phyloP scores from a whole-genome alignment of 2,888 invertebrate species.

The Nemurella pictetii region DNA sequence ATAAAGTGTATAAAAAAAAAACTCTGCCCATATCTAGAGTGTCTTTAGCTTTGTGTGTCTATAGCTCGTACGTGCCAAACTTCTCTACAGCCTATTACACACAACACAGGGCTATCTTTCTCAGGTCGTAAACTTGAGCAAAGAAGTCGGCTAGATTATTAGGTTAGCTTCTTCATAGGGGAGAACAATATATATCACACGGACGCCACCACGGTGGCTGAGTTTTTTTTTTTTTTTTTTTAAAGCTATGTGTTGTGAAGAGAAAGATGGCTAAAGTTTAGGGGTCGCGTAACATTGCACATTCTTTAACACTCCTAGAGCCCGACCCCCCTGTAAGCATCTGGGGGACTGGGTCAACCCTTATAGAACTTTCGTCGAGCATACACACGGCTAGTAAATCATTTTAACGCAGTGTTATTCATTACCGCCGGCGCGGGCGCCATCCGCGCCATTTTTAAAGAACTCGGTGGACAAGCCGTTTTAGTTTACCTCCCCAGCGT shows the following conservation, averaged over 20 bases:
- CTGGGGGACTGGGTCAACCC: conserved; percentile 32
- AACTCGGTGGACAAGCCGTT: not conserved
- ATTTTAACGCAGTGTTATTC: conserved; percentile 13
- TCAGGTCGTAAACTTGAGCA: conserved; percentile 23
- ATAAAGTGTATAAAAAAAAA: not conserved
- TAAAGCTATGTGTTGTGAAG: conserved; percentile 24
- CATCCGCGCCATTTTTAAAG: not conserved
- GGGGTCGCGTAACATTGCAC: conserved; percentile 28
- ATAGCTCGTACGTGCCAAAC: conserved; percentile 11
- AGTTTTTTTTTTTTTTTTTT: conserved; percentile 27
- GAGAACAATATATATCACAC: conserved; percentile 23
- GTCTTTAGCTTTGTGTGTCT: not conserved
- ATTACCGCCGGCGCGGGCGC: not conserved
- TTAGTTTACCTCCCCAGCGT: not conserved
- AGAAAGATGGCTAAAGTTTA: conserved; percentile 32
- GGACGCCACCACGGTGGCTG: not conserved
- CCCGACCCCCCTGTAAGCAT: conserved; percentile 7
- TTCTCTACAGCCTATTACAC: conserved; percentile 30
- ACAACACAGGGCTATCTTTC: conserved; percentile 16
- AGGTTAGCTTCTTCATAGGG: conserved; percentile 28
- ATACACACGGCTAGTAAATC: not conserved
- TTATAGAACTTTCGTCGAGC: not conserved
- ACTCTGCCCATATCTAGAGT: not conserved
- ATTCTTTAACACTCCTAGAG: conserved; percentile 25
- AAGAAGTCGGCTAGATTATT: conserved; percentile 33